Percentiles rank a stretch among this genome's conserved stretches.
Conservation (phyloP, 2,797 vertebrate species). For the Vespertilio murinus region DNA sequence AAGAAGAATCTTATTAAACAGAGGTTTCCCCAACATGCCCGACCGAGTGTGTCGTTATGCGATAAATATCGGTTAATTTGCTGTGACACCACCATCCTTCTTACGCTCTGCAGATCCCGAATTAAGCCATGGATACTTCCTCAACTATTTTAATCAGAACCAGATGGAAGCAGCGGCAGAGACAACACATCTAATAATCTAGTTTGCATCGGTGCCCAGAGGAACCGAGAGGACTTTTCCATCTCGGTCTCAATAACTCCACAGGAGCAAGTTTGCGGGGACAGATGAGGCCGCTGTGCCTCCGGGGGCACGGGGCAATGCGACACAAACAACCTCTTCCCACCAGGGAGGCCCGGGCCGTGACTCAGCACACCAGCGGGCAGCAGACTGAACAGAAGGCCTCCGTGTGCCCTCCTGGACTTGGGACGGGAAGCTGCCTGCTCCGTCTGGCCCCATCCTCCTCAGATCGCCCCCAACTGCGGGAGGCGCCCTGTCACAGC, state of each 20-base stretch:
- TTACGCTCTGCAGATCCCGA: constrained; percentile 8
- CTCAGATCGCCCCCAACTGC: neutral
- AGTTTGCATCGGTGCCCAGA: neutral
- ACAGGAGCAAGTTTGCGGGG: neutral
- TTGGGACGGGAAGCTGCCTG: neutral
- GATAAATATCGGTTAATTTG: neutral
- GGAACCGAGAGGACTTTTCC: constrained; percentile 50
- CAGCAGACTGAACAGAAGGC: constrained; percentile 4
- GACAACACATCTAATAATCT: neutral
- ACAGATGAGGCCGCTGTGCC: neutral
- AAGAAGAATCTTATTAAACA: neutral
- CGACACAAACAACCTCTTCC: constrained; percentile 32
- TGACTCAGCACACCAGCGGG: constrained; percentile 10
- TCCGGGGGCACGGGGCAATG: constrained; percentile 16
- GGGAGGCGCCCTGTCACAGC: neutral
- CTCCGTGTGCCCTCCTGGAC: neutral
- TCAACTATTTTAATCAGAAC: constrained; percentile 60
- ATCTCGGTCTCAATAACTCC: constrained; percentile 40
- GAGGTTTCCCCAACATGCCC: neutral
- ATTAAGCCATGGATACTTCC: constrained; percentile 17
- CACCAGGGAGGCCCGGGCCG: neutral
- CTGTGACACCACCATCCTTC: neutral
- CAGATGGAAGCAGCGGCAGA: constrained; percentile 38
- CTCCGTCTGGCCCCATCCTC: neutral
- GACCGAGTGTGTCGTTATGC: neutral